phyloP scores from a whole-genome alignment of 2,888 invertebrate genomes.

The Volucella inanis region DNA sequence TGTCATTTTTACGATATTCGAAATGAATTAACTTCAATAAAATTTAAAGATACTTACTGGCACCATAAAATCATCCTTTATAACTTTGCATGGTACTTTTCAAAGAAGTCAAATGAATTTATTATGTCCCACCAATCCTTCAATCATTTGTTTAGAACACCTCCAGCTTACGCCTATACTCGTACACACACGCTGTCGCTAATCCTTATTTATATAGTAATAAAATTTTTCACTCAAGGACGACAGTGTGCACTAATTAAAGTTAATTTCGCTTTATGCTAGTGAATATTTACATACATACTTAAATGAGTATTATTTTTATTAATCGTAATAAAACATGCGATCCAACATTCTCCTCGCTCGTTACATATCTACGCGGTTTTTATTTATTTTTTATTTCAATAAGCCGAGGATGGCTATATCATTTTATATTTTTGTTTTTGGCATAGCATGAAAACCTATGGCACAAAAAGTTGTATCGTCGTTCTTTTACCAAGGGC shows the following conservation, averaged over 20 bases:
- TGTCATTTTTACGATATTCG: slow-evolving; percentile 30
- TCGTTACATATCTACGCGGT: background rate
- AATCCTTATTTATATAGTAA: slow-evolving; percentile 65
- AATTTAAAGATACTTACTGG: slow-evolving; percentile 43
- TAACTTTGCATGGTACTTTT: slow-evolving; percentile 29
- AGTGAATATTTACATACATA: slow-evolving; percentile 40
- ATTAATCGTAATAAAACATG: slow-evolving; percentile 67
- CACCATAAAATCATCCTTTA: slow-evolving; percentile 32
- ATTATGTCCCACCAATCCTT: slow-evolving; percentile 14
- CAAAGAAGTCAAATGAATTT: slow-evolving; percentile 30
- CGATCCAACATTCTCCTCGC: slow-evolving; percentile 30
- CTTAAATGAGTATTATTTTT: slow-evolving; percentile 63
- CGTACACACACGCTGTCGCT: slow-evolving; percentile 22
- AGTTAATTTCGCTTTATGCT: slow-evolving; percentile 64
- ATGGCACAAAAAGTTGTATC: slow-evolving; percentile 34
- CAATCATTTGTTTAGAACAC: slow-evolving; percentile 52
- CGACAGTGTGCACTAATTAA: slow-evolving; percentile 69
- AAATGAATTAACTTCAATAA: slow-evolving; percentile 44
- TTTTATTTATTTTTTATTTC: slow-evolving; percentile 5
- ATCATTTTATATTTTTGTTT: slow-evolving; percentile 55
- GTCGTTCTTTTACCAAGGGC: slow-evolving; percentile 32
- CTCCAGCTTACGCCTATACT: slow-evolving; percentile 28
- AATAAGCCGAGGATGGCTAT: slow-evolving; percentile 32
- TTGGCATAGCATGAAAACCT: background rate
- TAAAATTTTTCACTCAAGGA: slow-evolving; percentile 57